Evolutionary conservation across 2,888 invertebrate species (phyloP).

Genomic region (Acanthopleura granulata): DNA sequence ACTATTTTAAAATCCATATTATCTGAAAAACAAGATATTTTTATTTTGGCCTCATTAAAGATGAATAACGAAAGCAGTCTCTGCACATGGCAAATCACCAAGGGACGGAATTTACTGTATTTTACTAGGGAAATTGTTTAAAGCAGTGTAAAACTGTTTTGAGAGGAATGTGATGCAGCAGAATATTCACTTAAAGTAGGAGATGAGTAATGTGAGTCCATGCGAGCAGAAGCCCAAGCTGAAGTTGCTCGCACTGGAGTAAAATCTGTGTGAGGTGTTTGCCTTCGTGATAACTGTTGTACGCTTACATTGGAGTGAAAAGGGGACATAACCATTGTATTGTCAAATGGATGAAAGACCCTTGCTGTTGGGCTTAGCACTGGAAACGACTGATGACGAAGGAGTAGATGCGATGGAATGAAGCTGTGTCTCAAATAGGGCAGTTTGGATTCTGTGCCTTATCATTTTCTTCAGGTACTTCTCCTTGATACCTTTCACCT

Average conservation of each 20-base stretch:
- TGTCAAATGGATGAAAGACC: neutral
- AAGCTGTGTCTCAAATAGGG: constrained; percentile 15
- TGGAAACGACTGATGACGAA: neutral
- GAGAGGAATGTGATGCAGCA: neutral
- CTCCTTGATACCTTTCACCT: neutral
- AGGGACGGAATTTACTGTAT: no score
- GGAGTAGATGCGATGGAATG: neutral
- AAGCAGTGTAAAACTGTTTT: neutral
- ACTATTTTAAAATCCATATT: no score
- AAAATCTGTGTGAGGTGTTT: neutral
- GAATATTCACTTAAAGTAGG: neutral
- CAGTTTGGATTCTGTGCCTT: constrained; percentile 4
- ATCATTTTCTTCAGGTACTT: neutral
- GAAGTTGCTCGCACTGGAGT: neutral
- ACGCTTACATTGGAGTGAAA: neutral
- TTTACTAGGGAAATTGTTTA: no score
- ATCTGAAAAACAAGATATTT: no score
- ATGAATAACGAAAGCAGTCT: no score
- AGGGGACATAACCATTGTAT: neutral
- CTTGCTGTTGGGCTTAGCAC: neutral
- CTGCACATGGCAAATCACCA: no score
- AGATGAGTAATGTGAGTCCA: neutral
- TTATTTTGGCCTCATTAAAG: no score
- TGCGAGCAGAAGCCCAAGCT: neutral
- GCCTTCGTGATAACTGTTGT: neutral